Evolutionary conservation across 1,140 invertebrate species (phyloP).

Genomic region (Bombus cullumanus): DNA sequence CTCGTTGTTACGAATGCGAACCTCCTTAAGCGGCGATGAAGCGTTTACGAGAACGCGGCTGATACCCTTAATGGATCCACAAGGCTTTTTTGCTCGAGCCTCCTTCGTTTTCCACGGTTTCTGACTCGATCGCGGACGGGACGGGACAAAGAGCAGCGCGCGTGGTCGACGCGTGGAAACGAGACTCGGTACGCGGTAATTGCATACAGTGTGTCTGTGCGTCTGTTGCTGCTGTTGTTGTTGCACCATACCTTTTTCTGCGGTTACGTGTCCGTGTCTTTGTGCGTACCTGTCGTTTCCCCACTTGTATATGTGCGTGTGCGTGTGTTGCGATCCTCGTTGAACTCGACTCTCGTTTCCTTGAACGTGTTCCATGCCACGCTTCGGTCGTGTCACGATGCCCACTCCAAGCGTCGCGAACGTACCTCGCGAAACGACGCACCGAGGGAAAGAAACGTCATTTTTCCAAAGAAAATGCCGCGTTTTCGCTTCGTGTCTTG

Average conservation of each 20-base stretch:
- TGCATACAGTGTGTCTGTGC: conserved; percentile 6
- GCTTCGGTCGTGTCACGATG: conserved; percentile 6
- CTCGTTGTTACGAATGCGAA: conserved; percentile 19
- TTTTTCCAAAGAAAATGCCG: background rate
- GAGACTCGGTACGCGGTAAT: conserved; percentile 51
- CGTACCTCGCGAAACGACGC: background rate
- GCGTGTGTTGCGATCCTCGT: background rate
- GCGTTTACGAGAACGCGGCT: conserved; percentile 46
- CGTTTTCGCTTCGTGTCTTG: background rate
- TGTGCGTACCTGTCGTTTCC: background rate
- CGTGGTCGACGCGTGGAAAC: conserved; percentile 32
- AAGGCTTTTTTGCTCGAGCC: conserved; percentile 20
- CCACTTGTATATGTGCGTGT: background rate
- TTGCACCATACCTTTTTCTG: conserved; percentile 9
- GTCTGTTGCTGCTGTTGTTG: background rate
- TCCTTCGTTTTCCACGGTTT: conserved; percentile 45
- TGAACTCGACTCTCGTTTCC: background rate
- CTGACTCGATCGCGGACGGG: conserved; percentile 22
- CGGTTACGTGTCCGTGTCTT: background rate
- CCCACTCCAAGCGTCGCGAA: background rate
- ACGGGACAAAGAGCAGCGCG: conserved; percentile 20
- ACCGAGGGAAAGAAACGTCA: background rate
- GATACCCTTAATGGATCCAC: conserved; percentile 30
- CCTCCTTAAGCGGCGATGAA: conserved; percentile 50
- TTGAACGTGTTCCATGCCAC: conserved; percentile 23